Conservation (phyloP, 37 sponge, comb jelly and placozoan species). For the Beroe ovata region DNA sequence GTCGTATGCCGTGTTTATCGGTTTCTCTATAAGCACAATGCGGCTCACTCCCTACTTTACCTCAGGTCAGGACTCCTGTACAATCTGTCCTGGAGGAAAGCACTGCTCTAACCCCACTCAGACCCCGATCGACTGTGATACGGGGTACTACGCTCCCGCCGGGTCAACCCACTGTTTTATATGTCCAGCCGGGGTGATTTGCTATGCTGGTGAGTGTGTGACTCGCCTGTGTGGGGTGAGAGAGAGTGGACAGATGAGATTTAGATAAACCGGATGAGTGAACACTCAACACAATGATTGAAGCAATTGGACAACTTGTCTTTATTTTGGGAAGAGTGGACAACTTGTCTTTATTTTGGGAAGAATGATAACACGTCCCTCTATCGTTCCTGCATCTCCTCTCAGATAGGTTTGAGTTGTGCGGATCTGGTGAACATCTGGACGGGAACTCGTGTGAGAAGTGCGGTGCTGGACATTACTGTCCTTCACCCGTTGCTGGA, state of each 20-base stretch:
- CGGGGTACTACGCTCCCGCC: neutral
- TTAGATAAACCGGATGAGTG: no score
- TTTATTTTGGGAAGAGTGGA: no score
- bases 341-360: no score
- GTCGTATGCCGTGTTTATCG: no score
- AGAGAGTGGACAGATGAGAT: no score
- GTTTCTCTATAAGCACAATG: no score
- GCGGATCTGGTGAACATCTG: neutral
- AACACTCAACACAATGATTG: no score
- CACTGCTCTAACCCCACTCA: neutral
- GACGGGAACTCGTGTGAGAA: neutral
- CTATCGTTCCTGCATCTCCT: no score
- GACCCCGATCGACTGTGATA: neutral
- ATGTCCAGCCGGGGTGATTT: neutral
- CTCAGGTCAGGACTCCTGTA: neutral
- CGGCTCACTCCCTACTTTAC: neutral
- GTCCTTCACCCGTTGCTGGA: constrained; percentile 28
- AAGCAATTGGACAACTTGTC: no score
- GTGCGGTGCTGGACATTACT: constrained; percentile 44
- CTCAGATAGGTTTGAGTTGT: neutral
- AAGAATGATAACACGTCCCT: no score
- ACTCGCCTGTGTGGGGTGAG: no score
- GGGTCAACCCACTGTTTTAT: neutral
- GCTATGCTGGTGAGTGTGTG: neutral
- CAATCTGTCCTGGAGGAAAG: neutral